Evolutionary conservation across 1,140 invertebrate species (phyloP), one percentile per base, ranked within the genome.

Genomic region (Berghia stephanieae): DNA sequence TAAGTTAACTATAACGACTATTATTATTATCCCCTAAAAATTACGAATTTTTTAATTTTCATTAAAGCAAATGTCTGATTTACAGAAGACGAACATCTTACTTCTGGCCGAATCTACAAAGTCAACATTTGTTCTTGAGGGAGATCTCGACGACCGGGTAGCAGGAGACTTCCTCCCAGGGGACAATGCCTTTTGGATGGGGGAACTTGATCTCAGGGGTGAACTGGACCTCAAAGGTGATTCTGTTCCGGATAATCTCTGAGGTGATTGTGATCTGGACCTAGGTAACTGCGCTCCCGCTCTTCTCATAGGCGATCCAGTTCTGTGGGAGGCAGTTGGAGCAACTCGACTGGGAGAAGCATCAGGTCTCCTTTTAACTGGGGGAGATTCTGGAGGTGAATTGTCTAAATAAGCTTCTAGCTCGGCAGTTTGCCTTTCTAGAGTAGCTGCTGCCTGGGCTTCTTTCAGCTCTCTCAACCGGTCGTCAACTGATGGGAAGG

Each of bases 371-470:
- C 82, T 70, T 69, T 83, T 85, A n/a, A 82, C 80, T 40, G 84
- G 83, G 0, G 85, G 83, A 78, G 84, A 86, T 42, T 84, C 82
- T 42, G 83, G 84, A 4, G 85, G 84, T 34, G 85, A 87, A 13
- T 79, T 70, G 38, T 83, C 82, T 24, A 85, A 73, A 75, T 86
- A 85, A 27, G 76, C 79, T 68, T 86, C 82, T 4, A 82, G 68
- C 34, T 86, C 82, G 52, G 80, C 74, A 72, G 80, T 81, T 44
- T 84, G 81, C 81, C 83, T 82, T 49, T 84, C 80, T 8, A 82
- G 38, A 1, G 80, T 72, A 36, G 38, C 55, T 3, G 55, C 42
- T 18, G 72, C 21, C 34, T 43, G 40, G n/a, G 69, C 69, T 18
- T 75, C 72, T 16, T 34, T 31, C 31, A 75, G 36, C 52, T 75